phyloP scores from a whole-genome alignment of 2,888 invertebrate species.

The Monoplex corrugatus region DNA sequence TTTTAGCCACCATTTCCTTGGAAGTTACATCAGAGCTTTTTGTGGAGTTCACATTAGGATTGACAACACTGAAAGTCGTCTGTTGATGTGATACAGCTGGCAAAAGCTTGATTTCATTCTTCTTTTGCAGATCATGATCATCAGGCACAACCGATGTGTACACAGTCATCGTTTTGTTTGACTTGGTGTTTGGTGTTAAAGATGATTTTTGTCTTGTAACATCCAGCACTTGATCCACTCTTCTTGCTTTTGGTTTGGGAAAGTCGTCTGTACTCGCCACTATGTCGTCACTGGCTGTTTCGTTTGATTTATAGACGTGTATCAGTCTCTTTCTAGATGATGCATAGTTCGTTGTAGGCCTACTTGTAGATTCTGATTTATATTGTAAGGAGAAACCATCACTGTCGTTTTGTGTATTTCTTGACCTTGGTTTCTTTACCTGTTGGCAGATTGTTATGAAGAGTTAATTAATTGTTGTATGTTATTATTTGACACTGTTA shows the following conservation, averaged over 20 bases:
- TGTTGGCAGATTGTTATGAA: too few species aligned
- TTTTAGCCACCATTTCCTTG: not conserved
- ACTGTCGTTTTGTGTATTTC: too few species aligned
- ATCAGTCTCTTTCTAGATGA: not conserved
- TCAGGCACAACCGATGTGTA: not conserved
- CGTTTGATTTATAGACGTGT: too few species aligned
- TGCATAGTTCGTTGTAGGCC: too few species aligned
- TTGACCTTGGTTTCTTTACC: too few species aligned
- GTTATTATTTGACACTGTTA: too few species aligned
- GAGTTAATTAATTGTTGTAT: too few species aligned
- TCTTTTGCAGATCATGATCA: not conserved
- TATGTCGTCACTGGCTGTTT: not conserved
- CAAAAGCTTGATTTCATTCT: not conserved
- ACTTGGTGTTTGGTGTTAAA: not conserved
- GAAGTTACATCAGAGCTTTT: not conserved
- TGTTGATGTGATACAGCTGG: not conserved
- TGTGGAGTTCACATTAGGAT: not conserved
- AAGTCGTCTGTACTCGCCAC: not conserved
- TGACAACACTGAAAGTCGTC: not conserved
- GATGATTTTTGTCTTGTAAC: not conserved
- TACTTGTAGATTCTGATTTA: too few species aligned
- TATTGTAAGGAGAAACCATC: too few species aligned
- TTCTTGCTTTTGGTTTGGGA: not conserved
- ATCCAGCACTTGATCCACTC: not conserved
- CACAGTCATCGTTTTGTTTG: not conserved